Percentiles rank a stretch among this genome's conserved stretches.
phyloP scores from a whole-genome alignment of 1,140 invertebrate species.

The Stegodyphus mimosarum region DNA sequence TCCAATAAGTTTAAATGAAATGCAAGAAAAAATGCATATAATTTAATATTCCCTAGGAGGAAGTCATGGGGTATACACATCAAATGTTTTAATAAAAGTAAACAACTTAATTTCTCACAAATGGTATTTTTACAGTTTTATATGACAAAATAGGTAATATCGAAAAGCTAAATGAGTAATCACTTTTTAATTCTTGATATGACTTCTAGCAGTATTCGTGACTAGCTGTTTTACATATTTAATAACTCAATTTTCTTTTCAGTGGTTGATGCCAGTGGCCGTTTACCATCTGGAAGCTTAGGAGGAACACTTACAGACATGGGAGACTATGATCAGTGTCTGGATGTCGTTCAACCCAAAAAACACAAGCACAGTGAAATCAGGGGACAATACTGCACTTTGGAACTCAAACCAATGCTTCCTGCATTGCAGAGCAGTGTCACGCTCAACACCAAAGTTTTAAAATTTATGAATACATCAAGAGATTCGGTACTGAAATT shows the following conservation, averaged over 20 bases:
- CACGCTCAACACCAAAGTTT: slow-evolving; percentile 26
- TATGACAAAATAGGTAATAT: too few species aligned
- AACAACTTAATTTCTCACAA: too few species aligned
- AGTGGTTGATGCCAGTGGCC: slow-evolving; percentile 62
- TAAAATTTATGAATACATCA: slow-evolving; percentile 40
- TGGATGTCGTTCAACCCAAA: slow-evolving; percentile 35
- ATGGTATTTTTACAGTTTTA: too few species aligned
- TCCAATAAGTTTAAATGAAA: too few species aligned
- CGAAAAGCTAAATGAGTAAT: too few species aligned
- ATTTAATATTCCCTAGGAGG: too few species aligned
- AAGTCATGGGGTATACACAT: too few species aligned
- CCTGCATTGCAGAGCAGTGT: slow-evolving; percentile 1
- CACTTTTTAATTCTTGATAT: too few species aligned
- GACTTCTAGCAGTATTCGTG: too few species aligned
- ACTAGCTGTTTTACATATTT: too few species aligned
- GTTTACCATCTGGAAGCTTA: slow-evolving; percentile 55
- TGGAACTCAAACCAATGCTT: slow-evolving; percentile 37
- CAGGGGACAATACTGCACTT: slow-evolving; percentile 46
- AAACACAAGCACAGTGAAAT: slow-evolving; percentile 23
- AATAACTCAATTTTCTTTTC: neutral
- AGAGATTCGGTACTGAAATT: slow-evolving; percentile 37
- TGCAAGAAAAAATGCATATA: too few species aligned
- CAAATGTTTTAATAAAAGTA: too few species aligned
- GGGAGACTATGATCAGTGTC: slow-evolving; percentile 63
- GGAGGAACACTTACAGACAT: slow-evolving; percentile 62